Conservation (phyloP, 2,888 invertebrate species). For the Helleia helle region DNA sequence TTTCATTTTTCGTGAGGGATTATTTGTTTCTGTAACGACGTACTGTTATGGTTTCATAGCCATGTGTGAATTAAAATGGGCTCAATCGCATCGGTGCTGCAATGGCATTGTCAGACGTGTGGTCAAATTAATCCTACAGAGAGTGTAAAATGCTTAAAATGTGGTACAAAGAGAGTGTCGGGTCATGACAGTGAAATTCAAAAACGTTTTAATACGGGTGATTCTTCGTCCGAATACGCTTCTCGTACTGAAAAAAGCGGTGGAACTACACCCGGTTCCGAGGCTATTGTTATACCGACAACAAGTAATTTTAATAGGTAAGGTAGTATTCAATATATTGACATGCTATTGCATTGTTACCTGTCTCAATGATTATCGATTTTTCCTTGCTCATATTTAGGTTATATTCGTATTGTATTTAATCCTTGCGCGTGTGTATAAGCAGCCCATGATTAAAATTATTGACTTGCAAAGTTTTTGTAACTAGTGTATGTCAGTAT, state of each 20-base stretch:
- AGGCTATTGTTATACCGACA: constrained; percentile 55
- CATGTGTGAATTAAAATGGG: constrained; percentile 83
- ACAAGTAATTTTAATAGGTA: constrained; percentile 60
- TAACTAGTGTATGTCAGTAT: constrained; percentile 45
- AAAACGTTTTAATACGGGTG: constrained; percentile 48
- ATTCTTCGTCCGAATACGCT: constrained; percentile 59
- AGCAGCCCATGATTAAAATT: constrained; percentile 51
- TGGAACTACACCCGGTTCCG: constrained; percentile 59
- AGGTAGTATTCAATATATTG: constrained; percentile 35
- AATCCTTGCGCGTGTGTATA: constrained; percentile 37
- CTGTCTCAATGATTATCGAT: constrained; percentile 57
- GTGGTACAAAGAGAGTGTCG: constrained; percentile 79
- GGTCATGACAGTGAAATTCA: constrained; percentile 69
- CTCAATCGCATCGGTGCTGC: constrained; percentile 94
- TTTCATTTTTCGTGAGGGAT: constrained; percentile 56
- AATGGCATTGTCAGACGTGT: constrained; percentile 93
- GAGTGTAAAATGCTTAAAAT: constrained; percentile 87
- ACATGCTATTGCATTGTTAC: constrained; percentile 43
- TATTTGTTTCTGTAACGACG: constrained; percentile 59
- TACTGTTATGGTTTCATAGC: constrained; percentile 68
- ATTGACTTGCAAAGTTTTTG: constrained; percentile 34
- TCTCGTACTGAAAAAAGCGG: constrained; percentile 58
- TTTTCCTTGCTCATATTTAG: constrained; percentile 58
- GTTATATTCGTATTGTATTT: constrained; percentile 62
- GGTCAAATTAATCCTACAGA: constrained; percentile 92